A percentile compares a stretch with the other conserved stretches of the same genome.
phyloP scores from a whole-genome alignment of 2,888 invertebrate species.

The Phaedon cochleariae region DNA sequence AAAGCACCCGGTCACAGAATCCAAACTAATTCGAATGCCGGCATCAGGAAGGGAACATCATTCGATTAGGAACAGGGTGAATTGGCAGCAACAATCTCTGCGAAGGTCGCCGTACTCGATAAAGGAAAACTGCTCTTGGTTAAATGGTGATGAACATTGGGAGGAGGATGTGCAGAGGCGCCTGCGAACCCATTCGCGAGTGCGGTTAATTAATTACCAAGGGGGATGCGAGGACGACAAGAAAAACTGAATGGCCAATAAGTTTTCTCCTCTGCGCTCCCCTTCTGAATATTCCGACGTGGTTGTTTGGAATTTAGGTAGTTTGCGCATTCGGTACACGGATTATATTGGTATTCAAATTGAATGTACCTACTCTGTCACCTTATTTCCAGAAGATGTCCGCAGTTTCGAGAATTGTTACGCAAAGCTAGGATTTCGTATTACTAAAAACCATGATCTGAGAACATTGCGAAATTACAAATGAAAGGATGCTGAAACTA shows the following conservation, averaged over 20 bases:
- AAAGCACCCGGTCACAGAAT: background rate
- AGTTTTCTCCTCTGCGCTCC: background rate
- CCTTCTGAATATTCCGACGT: too few species aligned
- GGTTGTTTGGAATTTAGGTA: too few species aligned
- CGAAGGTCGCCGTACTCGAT: background rate
- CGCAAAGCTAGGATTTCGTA: too few species aligned
- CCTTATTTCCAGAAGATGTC: too few species aligned
- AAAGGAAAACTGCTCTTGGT: background rate
- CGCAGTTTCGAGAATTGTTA: too few species aligned
- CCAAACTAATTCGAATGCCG: slow-evolving; percentile 1
- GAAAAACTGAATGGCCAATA: background rate
- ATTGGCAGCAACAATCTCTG: background rate
- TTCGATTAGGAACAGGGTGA: background rate
- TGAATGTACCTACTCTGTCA: too few species aligned
- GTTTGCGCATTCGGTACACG: too few species aligned
- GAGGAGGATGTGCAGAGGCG: background rate
- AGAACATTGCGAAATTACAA: too few species aligned
- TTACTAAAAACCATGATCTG: too few species aligned
- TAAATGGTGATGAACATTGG: background rate
- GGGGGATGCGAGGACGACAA: background rate
- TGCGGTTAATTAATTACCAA: background rate
- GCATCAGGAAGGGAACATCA: background rate
- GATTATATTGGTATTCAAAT: too few species aligned
- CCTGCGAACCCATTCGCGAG: background rate
- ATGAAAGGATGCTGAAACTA: too few species aligned